These are phyloP conservation scores for Drosophila asahinai DNA, from an alignment of 1,140 invertebrate genomes.

Conservation along the genomic window DNA sequence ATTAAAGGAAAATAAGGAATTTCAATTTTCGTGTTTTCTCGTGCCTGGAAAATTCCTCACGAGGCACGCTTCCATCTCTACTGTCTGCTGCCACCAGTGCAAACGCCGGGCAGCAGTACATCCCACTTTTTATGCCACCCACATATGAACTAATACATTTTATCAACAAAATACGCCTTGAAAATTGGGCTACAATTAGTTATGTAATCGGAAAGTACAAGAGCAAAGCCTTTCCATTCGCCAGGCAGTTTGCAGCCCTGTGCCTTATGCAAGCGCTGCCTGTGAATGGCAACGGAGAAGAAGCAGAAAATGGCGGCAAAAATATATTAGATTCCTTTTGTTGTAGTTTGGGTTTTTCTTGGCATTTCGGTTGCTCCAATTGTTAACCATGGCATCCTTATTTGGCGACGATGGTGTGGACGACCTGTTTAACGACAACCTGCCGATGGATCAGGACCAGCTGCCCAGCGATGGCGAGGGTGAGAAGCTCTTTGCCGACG, in stretches of 20 bases:
- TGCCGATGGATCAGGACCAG: constrained; percentile 54
- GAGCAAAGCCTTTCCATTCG: constrained; percentile 29
- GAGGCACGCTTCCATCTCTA: constrained; percentile 20
- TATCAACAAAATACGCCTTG: background rate
- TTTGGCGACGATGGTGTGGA: constrained; percentile 82
- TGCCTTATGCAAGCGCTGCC: constrained; percentile 10
- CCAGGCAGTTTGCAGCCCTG: constrained; percentile 46
- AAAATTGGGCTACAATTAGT: constrained; percentile 23
- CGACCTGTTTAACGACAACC: constrained; percentile 74
- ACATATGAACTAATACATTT: background rate
- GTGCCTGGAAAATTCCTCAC: background rate
- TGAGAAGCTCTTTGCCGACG: constrained; percentile 73
- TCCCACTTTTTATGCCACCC: background rate
- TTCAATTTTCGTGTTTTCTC: background rate
- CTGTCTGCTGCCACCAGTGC: constrained; percentile 10
- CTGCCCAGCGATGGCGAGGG: constrained; percentile 71
- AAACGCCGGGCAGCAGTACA: constrained; percentile 4
- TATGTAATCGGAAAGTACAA: constrained; percentile 48
- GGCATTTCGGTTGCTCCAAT: background rate
- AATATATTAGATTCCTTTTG: constrained; percentile 40
- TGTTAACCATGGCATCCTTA: constrained; percentile 64
- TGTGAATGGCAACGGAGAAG: constrained; percentile 44
- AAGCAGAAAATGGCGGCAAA: constrained; percentile 76
- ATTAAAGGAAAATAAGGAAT: background rate
- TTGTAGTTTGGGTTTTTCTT: constrained; percentile 7